A percentile compares a stretch with the other conserved stretches of the same genome.
Evolutionary conservation across 2,797 vertebrate genomes (phyloP).

Genomic region (Dermochelys coriacea): DNA sequence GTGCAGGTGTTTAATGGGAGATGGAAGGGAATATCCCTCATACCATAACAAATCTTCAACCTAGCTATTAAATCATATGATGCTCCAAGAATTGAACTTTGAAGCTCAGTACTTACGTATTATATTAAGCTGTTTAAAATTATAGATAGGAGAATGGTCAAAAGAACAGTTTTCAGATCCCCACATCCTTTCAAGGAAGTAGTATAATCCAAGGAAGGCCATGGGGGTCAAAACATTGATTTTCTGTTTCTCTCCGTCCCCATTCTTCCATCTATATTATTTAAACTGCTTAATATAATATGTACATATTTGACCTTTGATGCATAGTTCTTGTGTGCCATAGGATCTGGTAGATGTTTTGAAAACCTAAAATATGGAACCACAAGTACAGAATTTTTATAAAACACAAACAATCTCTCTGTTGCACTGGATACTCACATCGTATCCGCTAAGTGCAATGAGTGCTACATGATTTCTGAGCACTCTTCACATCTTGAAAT

Average conservation of each 20-base stretch:
- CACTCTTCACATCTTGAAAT: background rate
- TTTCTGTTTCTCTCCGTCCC: background rate
- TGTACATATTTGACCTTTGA: background rate
- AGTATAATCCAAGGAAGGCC: background rate
- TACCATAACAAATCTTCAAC: background rate
- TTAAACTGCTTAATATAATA: background rate
- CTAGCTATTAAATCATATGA: background rate
- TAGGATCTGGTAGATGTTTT: background rate
- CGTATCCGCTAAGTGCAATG: background rate
- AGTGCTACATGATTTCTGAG: background rate
- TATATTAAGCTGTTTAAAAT: background rate
- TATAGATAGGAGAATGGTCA: background rate
- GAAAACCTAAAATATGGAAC: background rate
- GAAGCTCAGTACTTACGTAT: background rate
- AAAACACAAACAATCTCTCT: background rate
- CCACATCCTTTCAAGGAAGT: background rate
- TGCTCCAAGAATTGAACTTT: background rate
- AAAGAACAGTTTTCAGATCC: background rate
- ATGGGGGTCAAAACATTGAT: background rate
- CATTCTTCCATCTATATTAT: background rate
- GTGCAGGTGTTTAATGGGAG: background rate
- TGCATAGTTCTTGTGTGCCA: constrained; percentile 8
- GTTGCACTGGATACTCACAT: background rate
- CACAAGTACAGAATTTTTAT: background rate
- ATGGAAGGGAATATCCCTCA: background rate